Evolutionary conservation across 2,888 invertebrate genomes (phyloP).

Genomic region (Lepidocyrtinus sp.): DNA sequence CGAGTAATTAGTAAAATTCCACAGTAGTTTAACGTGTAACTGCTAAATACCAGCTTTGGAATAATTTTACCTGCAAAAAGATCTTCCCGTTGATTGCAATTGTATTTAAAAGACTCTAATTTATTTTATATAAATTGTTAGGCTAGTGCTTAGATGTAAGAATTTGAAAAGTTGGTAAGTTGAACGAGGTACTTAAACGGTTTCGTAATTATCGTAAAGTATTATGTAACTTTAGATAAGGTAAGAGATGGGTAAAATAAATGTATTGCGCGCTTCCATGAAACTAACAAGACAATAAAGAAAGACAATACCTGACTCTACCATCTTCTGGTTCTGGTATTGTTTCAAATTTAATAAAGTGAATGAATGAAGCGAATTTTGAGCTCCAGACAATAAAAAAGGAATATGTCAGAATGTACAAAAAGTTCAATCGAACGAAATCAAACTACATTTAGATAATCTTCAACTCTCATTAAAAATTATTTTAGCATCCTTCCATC

Average conservation of each 20-base stretch:
- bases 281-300: slow-evolving; percentile 69
- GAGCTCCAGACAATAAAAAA: no score
- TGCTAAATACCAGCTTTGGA: no score
- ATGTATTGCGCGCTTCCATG: slow-evolving; percentile 67
- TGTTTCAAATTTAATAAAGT: slow-evolving; percentile 46
- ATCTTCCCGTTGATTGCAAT: no score
- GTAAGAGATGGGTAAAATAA: slow-evolving; percentile 20
- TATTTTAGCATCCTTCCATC: background rate
- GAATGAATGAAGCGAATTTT: no score
- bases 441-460: background rate
- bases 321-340: slow-evolving; percentile 59
- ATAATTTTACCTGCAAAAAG: no score
- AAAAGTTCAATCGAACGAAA: background rate
- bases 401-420: background rate
- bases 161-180: no score
- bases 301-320: slow-evolving; percentile 65
- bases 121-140: background rate
- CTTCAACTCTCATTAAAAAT: no score
- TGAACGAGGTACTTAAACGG: background rate
- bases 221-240: slow-evolving; percentile 15
- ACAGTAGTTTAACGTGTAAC: no score
- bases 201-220: background rate
- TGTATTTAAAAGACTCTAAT: no score
- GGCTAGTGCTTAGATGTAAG: background rate
- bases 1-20: no score